Evolutionary conservation across 2,113 vertebrate species (phyloP).

Genomic region (Elaphurus davidianus): DNA sequence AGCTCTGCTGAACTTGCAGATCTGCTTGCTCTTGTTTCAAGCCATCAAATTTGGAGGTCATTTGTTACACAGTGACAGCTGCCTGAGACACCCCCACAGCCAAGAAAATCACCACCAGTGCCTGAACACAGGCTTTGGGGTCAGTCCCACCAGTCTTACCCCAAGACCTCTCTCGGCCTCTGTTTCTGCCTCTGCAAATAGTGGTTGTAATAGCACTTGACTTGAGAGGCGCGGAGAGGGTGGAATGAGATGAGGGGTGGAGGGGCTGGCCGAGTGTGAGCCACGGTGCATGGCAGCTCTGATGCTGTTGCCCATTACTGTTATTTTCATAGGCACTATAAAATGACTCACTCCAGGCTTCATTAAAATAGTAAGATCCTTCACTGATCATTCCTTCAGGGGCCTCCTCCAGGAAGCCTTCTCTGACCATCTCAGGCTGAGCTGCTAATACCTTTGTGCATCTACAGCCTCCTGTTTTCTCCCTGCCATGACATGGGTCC

Average conservation of each 20-base stretch:
- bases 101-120: background rate
- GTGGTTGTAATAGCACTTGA: too few species aligned
- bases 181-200: background rate
- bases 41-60: background rate
- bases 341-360: background rate
- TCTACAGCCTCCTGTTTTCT: background rate
- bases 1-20: background rate
- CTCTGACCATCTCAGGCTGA: background rate
- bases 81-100: background rate
- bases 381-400: background rate
- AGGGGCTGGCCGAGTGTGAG: background rate
- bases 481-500: accelerated
- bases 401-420: background rate
- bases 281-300: accelerated
- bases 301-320: background rate
- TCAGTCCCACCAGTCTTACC: background rate
- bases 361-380: background rate
- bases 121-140: background rate
- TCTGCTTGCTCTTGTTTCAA: background rate
- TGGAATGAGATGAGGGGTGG: accelerated
- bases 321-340: background rate
- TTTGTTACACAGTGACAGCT: background rate
- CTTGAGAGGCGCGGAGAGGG: too few species aligned
- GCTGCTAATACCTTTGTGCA: background rate
- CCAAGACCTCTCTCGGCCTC: background rate